These are phyloP conservation scores for Colossoma macropomum DNA, from an alignment of 2,113 vertebrate species.

Conservation along the genomic window DNA sequence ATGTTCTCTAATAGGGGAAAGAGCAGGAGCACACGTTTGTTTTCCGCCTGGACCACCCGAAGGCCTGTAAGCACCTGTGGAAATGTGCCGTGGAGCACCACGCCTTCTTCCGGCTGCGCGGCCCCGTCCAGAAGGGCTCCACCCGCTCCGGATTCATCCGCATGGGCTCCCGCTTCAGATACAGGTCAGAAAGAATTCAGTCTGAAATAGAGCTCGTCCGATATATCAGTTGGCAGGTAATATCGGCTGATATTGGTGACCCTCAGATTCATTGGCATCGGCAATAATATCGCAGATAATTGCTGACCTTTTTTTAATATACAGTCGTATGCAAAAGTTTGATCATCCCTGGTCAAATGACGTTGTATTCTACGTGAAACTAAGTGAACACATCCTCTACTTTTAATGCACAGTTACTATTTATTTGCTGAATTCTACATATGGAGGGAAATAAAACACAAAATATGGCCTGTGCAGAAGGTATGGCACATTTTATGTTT, in stretches of 20 bases:
- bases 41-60: conserved; percentile 96
- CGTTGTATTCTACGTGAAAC: too few species aligned
- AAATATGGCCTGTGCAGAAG: too few species aligned
- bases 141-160: conserved; percentile 90
- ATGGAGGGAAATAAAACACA: too few species aligned
- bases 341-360: too few species aligned
- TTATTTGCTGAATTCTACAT: too few species aligned
- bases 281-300: too few species aligned
- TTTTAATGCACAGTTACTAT: too few species aligned
- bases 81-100: conserved; percentile 98
- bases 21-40: conserved; percentile 99
- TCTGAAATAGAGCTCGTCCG: neutral
- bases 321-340: too few species aligned
- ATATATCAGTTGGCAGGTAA: neutral
- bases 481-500: too few species aligned
- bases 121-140: conserved; percentile 89
- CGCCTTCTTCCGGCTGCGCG: conserved; percentile 94
- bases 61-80: conserved; percentile 98
- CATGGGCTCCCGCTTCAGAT: conserved; percentile 95
- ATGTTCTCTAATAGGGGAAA: conserved; percentile 82
- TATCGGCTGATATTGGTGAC: neutral
- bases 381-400: too few species aligned
- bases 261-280: too few species aligned
- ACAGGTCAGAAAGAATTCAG: conserved; percentile 80
- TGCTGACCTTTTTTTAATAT: too few species aligned